Base-by-base conservation (phyloP, 2,113 vertebrate genomes). In the Theristicus caerulescens region DNA sequence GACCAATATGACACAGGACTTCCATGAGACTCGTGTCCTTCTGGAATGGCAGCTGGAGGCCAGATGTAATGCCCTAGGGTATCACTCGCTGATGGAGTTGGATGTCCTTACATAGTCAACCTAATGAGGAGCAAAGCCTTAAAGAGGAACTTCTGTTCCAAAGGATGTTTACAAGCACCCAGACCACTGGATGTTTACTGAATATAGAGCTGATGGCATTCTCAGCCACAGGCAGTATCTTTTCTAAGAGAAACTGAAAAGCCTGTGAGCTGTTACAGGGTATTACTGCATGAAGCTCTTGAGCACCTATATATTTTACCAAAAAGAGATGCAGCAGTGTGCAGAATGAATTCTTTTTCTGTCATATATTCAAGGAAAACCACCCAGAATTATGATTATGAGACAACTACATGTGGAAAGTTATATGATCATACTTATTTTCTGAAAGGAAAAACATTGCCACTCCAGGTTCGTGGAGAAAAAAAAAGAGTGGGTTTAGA, bases 11-110 rank as follows among this genome's bases (percentile, higher is more conserved):
- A 47, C 1, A 0, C 4, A 71, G 34, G 26, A 67, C 9, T 26
- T 65, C 17, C 1, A 14, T 11, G 27, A 66, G 51, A 40, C 15
- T 31, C 1, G 0, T 54, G 46, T 78, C 55, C 20, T 32, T 8
- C 14, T 66, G 69, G 25, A 78, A 12, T 1, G 5, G 32, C 34
- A 84, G 31, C 34, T 78, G 55, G 25, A 86, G 36, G 24, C 32
- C 46, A 65, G 7, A 6, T 34, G 25, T 44, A 40, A 32, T 5
- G 8, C 15, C 42, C 15, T 49, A 34, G 18, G 24, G 6, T 46
- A 38, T n/a, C n/a, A n/a, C n/a, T 10, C 2, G 0, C 34, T 82
- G 58, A n/a, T 51, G 29, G 36, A 42, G 36, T 11, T 64, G 52
- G 29, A 40, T 57, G 18, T 46, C 34, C 44, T 69, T 44, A 73